Evolutionary conservation across 2,888 invertebrate species (phyloP).

Genomic region (Acrocyrtus sp.): DNA sequence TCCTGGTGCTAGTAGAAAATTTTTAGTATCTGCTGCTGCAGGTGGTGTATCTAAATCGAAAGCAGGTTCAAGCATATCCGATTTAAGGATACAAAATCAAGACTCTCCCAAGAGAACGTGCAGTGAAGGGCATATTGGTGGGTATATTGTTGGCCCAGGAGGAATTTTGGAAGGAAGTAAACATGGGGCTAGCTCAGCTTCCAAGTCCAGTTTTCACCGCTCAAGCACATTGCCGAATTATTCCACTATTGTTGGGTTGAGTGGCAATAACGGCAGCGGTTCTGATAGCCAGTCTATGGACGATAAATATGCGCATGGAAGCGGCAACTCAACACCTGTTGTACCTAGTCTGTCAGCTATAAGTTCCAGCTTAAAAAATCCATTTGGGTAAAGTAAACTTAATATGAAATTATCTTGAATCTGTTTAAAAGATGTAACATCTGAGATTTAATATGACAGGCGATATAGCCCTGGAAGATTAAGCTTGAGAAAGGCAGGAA

Average conservation of each 20-base stretch:
- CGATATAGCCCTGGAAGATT: conserved; percentile 86
- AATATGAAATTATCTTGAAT: background rate
- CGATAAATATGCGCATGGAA: conserved; percentile 29
- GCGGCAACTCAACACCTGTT: conserved; percentile 52
- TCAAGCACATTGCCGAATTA: conserved; percentile 63
- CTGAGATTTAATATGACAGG: no score
- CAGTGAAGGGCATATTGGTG: conserved; percentile 62
- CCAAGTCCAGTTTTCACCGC: conserved; percentile 59
- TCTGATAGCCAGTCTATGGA: conserved; percentile 20
- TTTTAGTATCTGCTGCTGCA: conserved; percentile 5
- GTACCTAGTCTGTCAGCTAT: conserved; percentile 74
- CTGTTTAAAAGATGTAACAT: conserved; percentile 1
- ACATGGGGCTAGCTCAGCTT: conserved; percentile 20
- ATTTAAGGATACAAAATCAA: conserved; percentile 38
- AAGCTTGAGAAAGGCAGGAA: conserved; percentile 80
- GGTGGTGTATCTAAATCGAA: no score
- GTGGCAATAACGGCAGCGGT: conserved; percentile 18
- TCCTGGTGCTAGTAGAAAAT: conserved; percentile 20
- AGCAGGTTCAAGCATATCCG: conserved; percentile 34
- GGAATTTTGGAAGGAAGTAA: conserved; percentile 15
- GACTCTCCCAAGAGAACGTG: conserved; percentile 62
- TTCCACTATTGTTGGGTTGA: conserved; percentile 43
- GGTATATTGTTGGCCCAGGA: conserved; percentile 15
- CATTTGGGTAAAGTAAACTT: conserved; percentile 77
- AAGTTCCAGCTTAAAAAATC: conserved; percentile 84